Base-by-base conservation (phyloP, 2,888 invertebrate genomes). In the Ochlodes sylvanus region DNA sequence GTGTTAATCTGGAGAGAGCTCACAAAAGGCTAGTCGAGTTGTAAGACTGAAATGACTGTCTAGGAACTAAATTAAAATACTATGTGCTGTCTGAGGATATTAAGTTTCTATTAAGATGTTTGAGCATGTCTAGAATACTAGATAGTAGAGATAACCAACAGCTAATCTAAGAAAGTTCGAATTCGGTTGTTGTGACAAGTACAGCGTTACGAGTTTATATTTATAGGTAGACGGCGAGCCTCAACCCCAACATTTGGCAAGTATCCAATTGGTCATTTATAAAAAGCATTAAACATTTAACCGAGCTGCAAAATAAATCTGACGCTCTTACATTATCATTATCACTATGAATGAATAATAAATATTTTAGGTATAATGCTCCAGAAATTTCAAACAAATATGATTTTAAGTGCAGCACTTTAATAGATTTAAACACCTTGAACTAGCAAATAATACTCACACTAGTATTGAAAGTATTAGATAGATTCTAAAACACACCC, bases 41-140 rank as follows among this genome's bases (percentile, higher is more conserved):
- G 73, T 75, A 80, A 85, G 88, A 89, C 88, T 86, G 85, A 88
- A 38, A 89, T 88, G 84, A 87, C 84, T 84, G 84, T 85, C 86
- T 76, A 79, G 84, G 82, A 83, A 86, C 87, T 82, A 87, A 91
- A 88, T 92, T 90, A 89, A 87, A 90, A 87, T 89, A 88, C 69
- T 64, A 57, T 41, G 21, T 61, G 66, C 81, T 87, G 86, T 83
- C 85, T 80, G 77, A 85, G 84, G 87, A 79, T 75, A 71, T 86
- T 79, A 79, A 85, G 82, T 82, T 88, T 84, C 82, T 79, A 81
- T 80, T 87, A 82, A 84, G 82, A 81, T 75, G 72, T 76, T 82
- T 76, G 64, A 70, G 64, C 70, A 71, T 62, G 70, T 69, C 69
- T 47, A 65, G 58, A 71, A 2, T 47, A 47, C 15, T 5, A 4